Evolutionary conservation across 92 coral and sea anemone genomes (phyloP), one percentile per base, ranked within the genome.

Genomic region (Epizoanthus ramosus): DNA sequence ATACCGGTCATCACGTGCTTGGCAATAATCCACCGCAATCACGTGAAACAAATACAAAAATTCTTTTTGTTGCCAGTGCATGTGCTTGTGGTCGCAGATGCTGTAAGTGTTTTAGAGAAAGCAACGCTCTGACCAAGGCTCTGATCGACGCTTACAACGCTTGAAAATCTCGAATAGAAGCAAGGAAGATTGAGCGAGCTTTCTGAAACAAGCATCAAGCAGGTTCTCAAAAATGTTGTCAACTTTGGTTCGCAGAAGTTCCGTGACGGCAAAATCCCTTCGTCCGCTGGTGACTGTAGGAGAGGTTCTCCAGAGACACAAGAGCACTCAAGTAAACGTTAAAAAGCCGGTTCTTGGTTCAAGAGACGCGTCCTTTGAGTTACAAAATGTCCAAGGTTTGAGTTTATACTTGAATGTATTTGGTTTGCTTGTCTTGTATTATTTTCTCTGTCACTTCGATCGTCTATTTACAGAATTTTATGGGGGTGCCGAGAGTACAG

Each of bases 161-260:
- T 75, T 24, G 35, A 57, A 28, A 4, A 41, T 19, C 22, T 71
- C 4, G 75, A 53, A 22, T 3, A 25, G 2, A 18, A 71, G 75
- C 23, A 54, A 57, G 66, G 39, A 54, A 57, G 66, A 21, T 57
- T 64, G 33, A 8, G 10, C 80, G n/a, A 23, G 6, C 60, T 6
- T 3, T 24, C 57, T 39, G 24, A 28, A 65, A 7, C 9, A 66
- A 53, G 8, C 45, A 31, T 70, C 71, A 24, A n/a, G 75, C 24
- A 35, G 50, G 59, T 22, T 37, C 33, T 58, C 1, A 35, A 88
- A 59, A 56, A 89, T 89, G 92, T 53, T 85, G 90, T 86, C 87
- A 16, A 85, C 89, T n/a, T 79, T 89, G 66, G 86, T 68, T 59
- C 83, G 84, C 57, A 74, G 83, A 57, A 67, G 86, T 87, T 80